Percentiles rank a stretch among this genome's conserved stretches.
These are phyloP conservation scores for Echiichthys vipera DNA, from an alignment of 2,797 vertebrate genomes.

Conservation along the genomic window DNA sequence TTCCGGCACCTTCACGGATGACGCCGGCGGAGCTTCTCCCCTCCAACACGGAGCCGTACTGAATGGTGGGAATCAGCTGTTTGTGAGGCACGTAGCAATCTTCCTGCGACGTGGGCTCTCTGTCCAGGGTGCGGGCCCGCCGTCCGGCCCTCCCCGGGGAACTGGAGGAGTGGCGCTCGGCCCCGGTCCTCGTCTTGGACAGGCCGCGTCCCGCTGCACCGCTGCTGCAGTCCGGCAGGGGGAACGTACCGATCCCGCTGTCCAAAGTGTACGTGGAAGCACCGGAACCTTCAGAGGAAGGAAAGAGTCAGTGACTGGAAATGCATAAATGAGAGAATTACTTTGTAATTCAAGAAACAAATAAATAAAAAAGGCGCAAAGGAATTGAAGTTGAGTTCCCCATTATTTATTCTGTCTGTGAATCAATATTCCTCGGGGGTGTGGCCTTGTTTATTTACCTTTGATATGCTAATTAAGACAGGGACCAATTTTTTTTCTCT, in stretches of 20 bases:
- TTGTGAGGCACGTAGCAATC: constrained; percentile 83
- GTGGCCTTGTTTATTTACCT: constrained; percentile 17
- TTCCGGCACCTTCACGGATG: constrained; percentile 83
- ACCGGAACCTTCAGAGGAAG: constrained; percentile 85
- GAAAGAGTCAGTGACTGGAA: not conserved
- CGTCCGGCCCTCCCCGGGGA: constrained; percentile 86
- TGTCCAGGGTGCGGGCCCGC: constrained; percentile 93
- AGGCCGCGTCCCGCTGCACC: constrained; percentile 88
- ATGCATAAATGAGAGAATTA: not conserved
- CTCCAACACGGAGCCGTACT: constrained; percentile 83
- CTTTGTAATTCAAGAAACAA: not conserved
- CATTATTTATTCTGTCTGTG: not conserved
- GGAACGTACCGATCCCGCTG: constrained; percentile 97
- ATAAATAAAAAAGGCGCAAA: not conserved
- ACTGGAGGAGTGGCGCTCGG: constrained; percentile 83
- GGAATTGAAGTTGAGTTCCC: not conserved
- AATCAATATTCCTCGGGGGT: not conserved
- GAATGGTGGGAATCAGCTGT: constrained; percentile 81
- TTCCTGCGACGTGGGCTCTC: constrained; percentile 90
- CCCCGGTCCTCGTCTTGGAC: constrained; percentile 87
- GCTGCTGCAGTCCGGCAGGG: constrained; percentile 91
- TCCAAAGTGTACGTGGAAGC: constrained; percentile 95
- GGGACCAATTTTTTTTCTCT: not conserved
- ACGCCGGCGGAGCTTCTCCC: constrained; percentile 75
- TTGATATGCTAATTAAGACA: constrained; percentile 40